Base-by-base conservation (phyloP, 2,888 invertebrate species). In the Erebia epiphron region DNA sequence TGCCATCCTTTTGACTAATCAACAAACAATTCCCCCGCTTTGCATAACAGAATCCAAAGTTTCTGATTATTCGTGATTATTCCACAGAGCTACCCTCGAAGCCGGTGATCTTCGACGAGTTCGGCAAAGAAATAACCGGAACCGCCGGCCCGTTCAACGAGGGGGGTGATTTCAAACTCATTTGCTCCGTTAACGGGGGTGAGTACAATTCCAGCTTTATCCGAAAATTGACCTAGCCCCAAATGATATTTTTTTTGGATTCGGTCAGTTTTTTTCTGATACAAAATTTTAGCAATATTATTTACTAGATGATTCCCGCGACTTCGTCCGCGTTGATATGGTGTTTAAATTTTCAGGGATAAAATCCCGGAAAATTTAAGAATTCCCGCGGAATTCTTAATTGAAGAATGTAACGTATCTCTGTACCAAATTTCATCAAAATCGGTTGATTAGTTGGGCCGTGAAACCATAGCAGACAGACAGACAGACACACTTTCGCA, bases 181-280 rank as follows among this genome's bases (percentile, higher is more conserved):
- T 95, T 77, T 97, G 97, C 86, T 94, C 96, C 74, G 96, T 96
- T 69, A 94, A 94, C 65, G 96, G 96, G 82, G 97, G 97, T 96
- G 87, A 88, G 90, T 84, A 73, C 64, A 72, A 70, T 52, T 43
- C 8, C 18, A 26, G 21, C 21, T 13, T 21, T 14, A 21, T 26
- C 1, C 8, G 18, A 16, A n/a, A 66, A 56, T 41, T 52, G 35
- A 52, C 11, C 35, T n/a, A 64, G 35, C 35, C 35, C 35, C 35
- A n/a, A 58, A 7, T n/a, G n/a, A 14, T 41, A 8, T 58, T 58
- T 52, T n/a, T 64, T 52, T 16, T 0, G 16, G n/a, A 11, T 52
- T 52, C 35, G 35, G 26, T 35, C 21, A 62, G 1, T 49, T 49
- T 9, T 35, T 35, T 35, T 7, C 35, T 35, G 35, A 35, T 35